Evolutionary conservation across 2,797 vertebrate species (phyloP).

Genomic region (Myotis myotis): DNA sequence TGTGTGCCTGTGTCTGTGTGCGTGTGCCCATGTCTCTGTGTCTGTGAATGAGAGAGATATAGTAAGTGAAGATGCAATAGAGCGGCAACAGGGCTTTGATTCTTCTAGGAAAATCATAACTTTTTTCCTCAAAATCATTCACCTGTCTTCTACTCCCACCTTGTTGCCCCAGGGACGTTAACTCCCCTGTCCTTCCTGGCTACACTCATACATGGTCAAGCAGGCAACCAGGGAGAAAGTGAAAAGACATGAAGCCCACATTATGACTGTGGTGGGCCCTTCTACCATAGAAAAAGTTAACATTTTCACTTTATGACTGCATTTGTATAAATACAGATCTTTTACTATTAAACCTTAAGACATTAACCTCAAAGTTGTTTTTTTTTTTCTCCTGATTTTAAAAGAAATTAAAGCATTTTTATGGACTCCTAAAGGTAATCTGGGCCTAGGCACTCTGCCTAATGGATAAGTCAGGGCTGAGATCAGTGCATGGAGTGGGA

Average conservation of each 20-base stretch:
- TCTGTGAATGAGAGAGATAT: background rate
- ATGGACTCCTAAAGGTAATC: background rate
- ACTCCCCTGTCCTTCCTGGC: background rate
- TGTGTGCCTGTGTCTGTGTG: background rate
- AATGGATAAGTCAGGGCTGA: background rate
- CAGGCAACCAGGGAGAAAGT: background rate
- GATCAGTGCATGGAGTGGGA: fast-evolving
- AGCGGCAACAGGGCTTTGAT: background rate
- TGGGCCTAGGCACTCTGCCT: background rate
- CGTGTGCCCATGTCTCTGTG: background rate
- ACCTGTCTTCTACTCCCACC: background rate
- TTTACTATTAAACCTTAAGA: background rate
- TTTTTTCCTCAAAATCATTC: background rate
- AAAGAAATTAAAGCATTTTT: background rate
- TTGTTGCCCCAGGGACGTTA: background rate
- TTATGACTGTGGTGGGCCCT: background rate
- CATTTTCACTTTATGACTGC: background rate
- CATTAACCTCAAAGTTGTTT: background rate
- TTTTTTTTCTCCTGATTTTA: background rate
- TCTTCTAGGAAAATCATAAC: background rate
- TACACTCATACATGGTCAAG: background rate
- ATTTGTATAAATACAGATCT: background rate
- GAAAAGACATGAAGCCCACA: no score
- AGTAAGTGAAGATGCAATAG: background rate
- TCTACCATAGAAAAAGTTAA: background rate